Base-by-base conservation (phyloP, 2,797 vertebrate species). In the Balearica regulorum region DNA sequence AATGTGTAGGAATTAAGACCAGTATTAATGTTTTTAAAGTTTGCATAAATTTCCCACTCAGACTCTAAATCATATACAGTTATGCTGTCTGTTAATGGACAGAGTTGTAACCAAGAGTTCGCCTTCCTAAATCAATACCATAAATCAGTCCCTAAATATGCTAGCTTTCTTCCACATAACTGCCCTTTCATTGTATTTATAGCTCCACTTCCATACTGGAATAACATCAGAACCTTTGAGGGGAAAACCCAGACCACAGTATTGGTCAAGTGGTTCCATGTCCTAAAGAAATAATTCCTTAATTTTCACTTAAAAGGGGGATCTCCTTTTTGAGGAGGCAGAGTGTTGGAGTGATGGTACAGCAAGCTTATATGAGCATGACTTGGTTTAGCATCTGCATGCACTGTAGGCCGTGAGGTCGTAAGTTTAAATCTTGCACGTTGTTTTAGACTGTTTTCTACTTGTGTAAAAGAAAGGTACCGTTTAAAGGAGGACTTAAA, bases 351-450 rank as follows among this genome's bases (percentile, higher is more conserved):
- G 41, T 16, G 33, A 18, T 35, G 69, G 9, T 11, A 20, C 0
- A 1, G 31, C 21, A 43, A 48, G 22, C 14, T 86, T 29, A 7
- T 5, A 5, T 18, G 48, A 60, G 7, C 4, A 0, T 61, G 72
- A 28, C 54, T 83, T 81, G 29, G 2, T 61, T 68, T 46, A 43
- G 9, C 35, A 37, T 65, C 61, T 25, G 17, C 16, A 0, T 25
- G 13, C 24, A 1, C 17, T 71, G 25, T 35, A 64, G 73, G 43
- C 72, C 14, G 0, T 43, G 29, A 85, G n/a, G 65, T 87, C 0
- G 0, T 25, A 43, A 64, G 28, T 57, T 77, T 64, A 94, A 81
- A 41, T 77, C n/a, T 39, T 62, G 4, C 12, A 8, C 0, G 0
- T 25, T n/a, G 18, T 44, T 62, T 77, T 25, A 37, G 20, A 9